Evolutionary conservation across 2,113 vertebrate species (phyloP).

Genomic region (Apistogramma diplotaenia): DNA sequence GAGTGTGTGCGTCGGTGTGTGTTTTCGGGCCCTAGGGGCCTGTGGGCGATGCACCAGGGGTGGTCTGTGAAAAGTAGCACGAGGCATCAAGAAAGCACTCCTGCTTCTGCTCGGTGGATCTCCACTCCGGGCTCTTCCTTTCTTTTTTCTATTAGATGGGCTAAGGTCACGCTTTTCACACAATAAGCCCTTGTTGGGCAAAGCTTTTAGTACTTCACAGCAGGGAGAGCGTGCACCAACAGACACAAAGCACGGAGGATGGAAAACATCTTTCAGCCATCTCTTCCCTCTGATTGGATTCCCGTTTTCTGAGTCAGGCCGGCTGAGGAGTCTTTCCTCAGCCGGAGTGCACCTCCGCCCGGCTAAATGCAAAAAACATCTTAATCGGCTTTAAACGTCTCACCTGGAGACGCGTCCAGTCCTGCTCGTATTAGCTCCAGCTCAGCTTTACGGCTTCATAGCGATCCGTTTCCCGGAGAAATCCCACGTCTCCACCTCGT

Average conservation of each 20-base stretch:
- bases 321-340: neutral
- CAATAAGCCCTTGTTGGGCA: slow-evolving; percentile 38
- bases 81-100: slow-evolving; percentile 31
- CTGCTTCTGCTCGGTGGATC: slow-evolving; percentile 28
- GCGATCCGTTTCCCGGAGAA: neutral
- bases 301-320: neutral
- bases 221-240: neutral
- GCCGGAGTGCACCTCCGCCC: neutral
- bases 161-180: slow-evolving; percentile 40
- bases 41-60: slow-evolving; percentile 27
- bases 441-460: neutral
- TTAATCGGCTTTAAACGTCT: neutral
- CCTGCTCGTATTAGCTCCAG: neutral
- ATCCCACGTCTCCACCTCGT: neutral
- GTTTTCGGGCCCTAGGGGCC: neutral
- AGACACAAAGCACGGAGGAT: neutral
- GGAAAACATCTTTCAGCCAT: slow-evolving; percentile 30
- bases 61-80: slow-evolving; percentile 26
- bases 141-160: slow-evolving; percentile 24
- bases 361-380: neutral
- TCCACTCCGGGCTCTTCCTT: slow-evolving; percentile 27
- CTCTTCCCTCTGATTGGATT: slow-evolving; percentile 5
- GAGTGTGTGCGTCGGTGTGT: neutral
- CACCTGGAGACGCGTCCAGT: neutral
- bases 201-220: slow-evolving; percentile 52